phyloP scores from a whole-genome alignment of 2,888 invertebrate species.

The Asteroscopus sphinx region DNA sequence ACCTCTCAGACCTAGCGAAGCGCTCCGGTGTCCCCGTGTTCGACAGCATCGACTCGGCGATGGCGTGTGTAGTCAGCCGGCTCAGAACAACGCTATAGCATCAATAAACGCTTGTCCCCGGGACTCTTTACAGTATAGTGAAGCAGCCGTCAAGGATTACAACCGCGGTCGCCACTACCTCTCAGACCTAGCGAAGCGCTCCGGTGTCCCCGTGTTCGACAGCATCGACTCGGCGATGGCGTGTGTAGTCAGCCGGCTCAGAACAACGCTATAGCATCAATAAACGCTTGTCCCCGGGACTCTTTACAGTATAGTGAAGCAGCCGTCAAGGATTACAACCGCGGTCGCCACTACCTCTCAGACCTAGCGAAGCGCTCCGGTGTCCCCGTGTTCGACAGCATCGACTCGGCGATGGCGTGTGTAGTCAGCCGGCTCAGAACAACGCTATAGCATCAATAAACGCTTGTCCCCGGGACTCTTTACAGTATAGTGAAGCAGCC shows the following conservation, averaged over 20 bases:
- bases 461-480: slow-evolving; percentile 16
- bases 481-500: slow-evolving; percentile 94
- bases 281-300: slow-evolving; percentile 15
- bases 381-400: slow-evolving; percentile 96
- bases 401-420: slow-evolving; percentile 94
- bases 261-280: slow-evolving; percentile 66
- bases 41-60: slow-evolving; percentile 94
- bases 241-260: slow-evolving; percentile 91
- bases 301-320: slow-evolving; percentile 92
- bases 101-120: slow-evolving; percentile 14
- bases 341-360: slow-evolving; percentile 97
- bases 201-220: slow-evolving; percentile 96
- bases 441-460: slow-evolving; percentile 62
- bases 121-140: slow-evolving; percentile 89
- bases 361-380: slow-evolving; percentile 97
- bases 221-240: slow-evolving; percentile 95
- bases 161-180: slow-evolving; percentile 98
- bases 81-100: slow-evolving; percentile 70
- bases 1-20: slow-evolving; percentile 97
- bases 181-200: slow-evolving; percentile 96
- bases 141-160: slow-evolving; percentile 97
- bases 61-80: slow-evolving; percentile 92
- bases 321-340: slow-evolving; percentile 98
- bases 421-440: slow-evolving; percentile 89
- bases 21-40: slow-evolving; percentile 97